phyloP scores from a whole-genome alignment of 2,797 vertebrate species.

The Sebastes oblongus region DNA sequence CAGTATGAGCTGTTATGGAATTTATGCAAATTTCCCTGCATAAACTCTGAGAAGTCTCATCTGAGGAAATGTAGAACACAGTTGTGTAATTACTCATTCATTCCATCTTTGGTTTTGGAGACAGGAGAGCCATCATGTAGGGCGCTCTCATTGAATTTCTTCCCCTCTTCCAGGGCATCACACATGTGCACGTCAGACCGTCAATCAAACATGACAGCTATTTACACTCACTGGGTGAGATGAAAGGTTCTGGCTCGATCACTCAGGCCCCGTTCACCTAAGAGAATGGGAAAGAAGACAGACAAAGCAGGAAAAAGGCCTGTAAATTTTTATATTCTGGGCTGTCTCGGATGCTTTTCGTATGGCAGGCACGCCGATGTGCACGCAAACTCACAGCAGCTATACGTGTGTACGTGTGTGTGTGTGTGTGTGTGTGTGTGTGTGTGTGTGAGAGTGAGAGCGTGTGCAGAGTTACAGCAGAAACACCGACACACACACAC shows the following conservation, averaged over 20 bases:
- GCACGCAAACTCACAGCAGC: constrained; percentile 30
- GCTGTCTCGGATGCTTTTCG: constrained; percentile 71
- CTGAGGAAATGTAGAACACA: constrained; percentile 44
- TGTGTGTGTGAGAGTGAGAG: background rate
- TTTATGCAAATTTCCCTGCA: constrained; percentile 28
- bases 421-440: background rate
- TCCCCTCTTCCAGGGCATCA: constrained; percentile 52
- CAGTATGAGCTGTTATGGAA: constrained; percentile 3
- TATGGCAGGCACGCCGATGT: constrained; percentile 35
- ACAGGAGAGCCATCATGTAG: constrained; percentile 34
- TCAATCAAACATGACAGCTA: constrained; percentile 86
- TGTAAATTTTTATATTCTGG: constrained; percentile 72
- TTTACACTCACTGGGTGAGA: constrained; percentile 80
- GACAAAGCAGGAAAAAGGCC: constrained; percentile 72
- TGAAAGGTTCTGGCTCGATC: constrained; percentile 76
- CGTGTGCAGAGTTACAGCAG: constrained; percentile 20
- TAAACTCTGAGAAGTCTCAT: constrained; percentile 32
- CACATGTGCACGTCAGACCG: constrained; percentile 72
- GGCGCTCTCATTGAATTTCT: constrained; percentile 49
- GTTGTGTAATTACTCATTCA: constrained; percentile 67
- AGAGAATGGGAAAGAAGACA: constrained; percentile 73
- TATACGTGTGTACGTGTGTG: background rate
- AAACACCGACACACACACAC: constrained; percentile 35
- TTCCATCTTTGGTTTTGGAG: constrained; percentile 49
- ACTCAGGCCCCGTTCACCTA: constrained; percentile 72